Evolutionary conservation across 92 coral and sea anemone species (phyloP), one percentile per base, ranked within the genome.

Genomic region (Palythoa grandiflora): DNA sequence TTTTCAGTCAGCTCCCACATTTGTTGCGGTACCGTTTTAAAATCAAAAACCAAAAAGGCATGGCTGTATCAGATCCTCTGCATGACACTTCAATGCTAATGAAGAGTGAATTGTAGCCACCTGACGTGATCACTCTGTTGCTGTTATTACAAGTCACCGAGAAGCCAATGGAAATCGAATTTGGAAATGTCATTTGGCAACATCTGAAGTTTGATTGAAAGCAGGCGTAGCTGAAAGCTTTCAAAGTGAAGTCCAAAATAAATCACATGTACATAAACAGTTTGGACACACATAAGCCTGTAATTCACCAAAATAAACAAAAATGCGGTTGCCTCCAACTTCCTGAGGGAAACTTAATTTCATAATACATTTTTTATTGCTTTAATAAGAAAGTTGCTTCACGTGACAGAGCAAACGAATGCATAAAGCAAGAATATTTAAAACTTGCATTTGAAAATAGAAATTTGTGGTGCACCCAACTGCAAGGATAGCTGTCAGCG

Each of bases 21-120:
- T 66, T 66, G 1, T 66, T 66, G 71, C 71, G 37, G 37, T 66
- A 66, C 71, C 71, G 71, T 66, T 66, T 38, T 38, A 66, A 66
- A 66, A 66, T 66, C 71, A 21, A 66, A 66, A 66, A 16, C 38
- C 71, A 66, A 66, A 66, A 66, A 66, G 71, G 71, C 71, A 66
- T 38, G 71, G 71, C 71, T n/a, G 20, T 66, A 66, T 16, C 71
- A 66, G 71, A 66, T 66, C 71, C 71, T 66, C 71, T 66, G 71
- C 71, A 66, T 66, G 71, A n/a, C 71, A 66, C 71, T 66, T 66
- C 35, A 66, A 66, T 66, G 71, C 71, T 66, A 66, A 66, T 66
- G 37, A 66, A 66, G 37, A 0, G 71, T 66, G 71, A 66, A 66
- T 66, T 66, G 71, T 66, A 66, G 71, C 71, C n/a, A n/a, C n/a